phyloP scores from a whole-genome alignment of 2,797 vertebrate genomes.

The Sebastes steindachneri region DNA sequence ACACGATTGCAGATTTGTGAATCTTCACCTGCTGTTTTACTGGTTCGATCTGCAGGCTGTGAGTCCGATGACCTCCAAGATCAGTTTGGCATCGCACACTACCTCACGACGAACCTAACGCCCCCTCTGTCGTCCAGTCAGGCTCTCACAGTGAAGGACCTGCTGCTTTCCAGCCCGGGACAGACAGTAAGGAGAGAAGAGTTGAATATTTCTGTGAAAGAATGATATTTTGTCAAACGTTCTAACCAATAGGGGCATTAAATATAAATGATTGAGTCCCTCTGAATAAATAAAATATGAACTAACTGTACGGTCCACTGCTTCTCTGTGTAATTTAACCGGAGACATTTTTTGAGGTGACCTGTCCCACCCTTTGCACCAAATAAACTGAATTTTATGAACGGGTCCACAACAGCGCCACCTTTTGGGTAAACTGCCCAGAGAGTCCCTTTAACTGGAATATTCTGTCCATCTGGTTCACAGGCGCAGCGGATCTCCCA shows the following conservation, averaged over 20 bases:
- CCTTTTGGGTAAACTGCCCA: not conserved
- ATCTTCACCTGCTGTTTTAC: not conserved
- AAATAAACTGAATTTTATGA: not conserved
- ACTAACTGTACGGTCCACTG: not conserved
- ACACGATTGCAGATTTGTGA: not conserved
- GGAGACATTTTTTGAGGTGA: not conserved
- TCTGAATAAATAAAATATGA: not conserved
- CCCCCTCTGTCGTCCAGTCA: conserved; percentile 50
- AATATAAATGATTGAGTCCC: not conserved
- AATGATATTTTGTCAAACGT: not conserved
- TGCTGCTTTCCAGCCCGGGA: conserved; percentile 85
- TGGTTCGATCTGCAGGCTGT: conserved; percentile 51
- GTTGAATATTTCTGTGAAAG: not conserved
- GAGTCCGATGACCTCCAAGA: conserved; percentile 53
- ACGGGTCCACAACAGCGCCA: not conserved
- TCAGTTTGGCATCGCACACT: conserved; percentile 55
- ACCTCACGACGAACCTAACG: conserved; percentile 45
- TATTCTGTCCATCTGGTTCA: conserved; percentile 49
- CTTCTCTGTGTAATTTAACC: not conserved
- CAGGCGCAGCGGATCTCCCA: conserved; percentile 72
- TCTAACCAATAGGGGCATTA: not conserved
- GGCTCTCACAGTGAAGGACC: conserved; percentile 89
- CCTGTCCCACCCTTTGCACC: not conserved
- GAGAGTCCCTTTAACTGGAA: conserved; percentile 6
- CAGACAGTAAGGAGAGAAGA: conserved; percentile 53